Percentiles rank a stretch among this genome's conserved stretches.
Evolutionary conservation across 2,888 invertebrate species (phyloP).

Genomic region (Acronicta aceris): DNA sequence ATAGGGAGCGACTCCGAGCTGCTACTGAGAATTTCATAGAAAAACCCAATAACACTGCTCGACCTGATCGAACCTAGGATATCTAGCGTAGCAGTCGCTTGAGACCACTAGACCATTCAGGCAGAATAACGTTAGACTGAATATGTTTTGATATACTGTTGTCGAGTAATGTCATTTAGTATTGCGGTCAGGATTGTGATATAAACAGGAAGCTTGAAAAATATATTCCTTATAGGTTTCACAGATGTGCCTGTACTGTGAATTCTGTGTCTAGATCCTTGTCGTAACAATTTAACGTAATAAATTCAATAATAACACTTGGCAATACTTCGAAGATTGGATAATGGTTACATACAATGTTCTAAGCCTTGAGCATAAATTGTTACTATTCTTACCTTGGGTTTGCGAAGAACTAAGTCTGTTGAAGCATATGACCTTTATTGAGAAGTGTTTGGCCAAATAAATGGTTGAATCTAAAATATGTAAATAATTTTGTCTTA

Average conservation of each 20-base stretch:
- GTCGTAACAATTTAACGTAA: not conserved
- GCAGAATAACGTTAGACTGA: not conserved
- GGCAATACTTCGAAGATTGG: not conserved
- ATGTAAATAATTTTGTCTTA: too few species aligned
- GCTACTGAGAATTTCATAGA: too few species aligned
- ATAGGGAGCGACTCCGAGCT: too few species aligned
- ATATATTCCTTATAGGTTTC: constrained; percentile 49
- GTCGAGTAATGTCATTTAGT: constrained; percentile 21
- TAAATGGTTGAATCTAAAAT: not conserved
- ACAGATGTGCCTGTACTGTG: constrained; percentile 45
- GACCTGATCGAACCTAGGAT: too few species aligned
- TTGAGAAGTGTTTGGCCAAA: not conserved
- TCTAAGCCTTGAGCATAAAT: not conserved
- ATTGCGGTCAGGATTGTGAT: constrained; percentile 40
- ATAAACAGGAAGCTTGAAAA: constrained; percentile 54
- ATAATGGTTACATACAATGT: not conserved
- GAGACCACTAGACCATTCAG: too few species aligned
- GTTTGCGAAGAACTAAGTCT: not conserved
- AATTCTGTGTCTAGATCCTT: constrained; percentile 29
- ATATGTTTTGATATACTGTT: constrained; percentile 15
- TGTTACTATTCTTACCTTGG: not conserved
- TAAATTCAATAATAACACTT: not conserved
- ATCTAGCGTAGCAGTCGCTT: too few species aligned
- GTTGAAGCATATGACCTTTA: not conserved
- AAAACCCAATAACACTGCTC: too few species aligned